A percentile compares a stretch with the other conserved stretches of the same genome.
Conservation (phyloP, 1,140 invertebrate genomes). For the Ptiloglossa arizonensis region DNA sequence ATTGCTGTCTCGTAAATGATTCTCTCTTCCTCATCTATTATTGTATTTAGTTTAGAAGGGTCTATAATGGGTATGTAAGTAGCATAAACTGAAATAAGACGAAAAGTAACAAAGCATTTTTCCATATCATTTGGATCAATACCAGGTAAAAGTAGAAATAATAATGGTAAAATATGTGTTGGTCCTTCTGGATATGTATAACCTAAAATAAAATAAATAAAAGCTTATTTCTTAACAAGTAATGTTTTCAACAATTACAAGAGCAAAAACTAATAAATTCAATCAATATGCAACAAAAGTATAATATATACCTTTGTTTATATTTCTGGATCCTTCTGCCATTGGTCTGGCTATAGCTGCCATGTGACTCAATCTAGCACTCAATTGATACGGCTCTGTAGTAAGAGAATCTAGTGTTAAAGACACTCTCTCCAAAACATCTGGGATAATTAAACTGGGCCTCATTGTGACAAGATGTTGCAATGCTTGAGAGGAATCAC, state of each 20-base stretch:
- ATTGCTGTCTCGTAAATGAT: constrained; percentile 88
- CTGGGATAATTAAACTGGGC: constrained; percentile 92
- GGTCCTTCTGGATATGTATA: constrained; percentile 88
- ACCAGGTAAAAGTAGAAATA: constrained; percentile 91
- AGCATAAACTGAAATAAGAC: constrained; percentile 90
- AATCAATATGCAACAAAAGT: not conserved
- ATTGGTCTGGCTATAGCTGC: constrained; percentile 87
- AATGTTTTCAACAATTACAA: too few species aligned
- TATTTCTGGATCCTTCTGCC: constrained; percentile 84
- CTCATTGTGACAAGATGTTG: constrained; percentile 89
- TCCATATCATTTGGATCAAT: constrained; percentile 95
- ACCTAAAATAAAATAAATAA: constrained; percentile 53
- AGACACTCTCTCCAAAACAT: constrained; percentile 90
- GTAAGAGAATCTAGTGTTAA: constrained; percentile 91
- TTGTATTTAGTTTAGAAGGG: constrained; percentile 88
- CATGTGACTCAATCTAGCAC: constrained; percentile 89
- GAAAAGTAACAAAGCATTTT: constrained; percentile 91
- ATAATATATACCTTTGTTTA: constrained; percentile 69
- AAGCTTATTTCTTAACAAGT: not conserved
- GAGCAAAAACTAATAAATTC: not conserved
- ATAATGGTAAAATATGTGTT: constrained; percentile 90
- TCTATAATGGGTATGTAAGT: constrained; percentile 92
- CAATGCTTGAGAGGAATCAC: constrained; percentile 86
- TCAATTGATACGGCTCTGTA: constrained; percentile 93
- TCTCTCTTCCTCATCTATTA: constrained; percentile 87